Evolutionary conservation across 2,888 invertebrate species (phyloP), one percentile per base, ranked within the genome.

Genomic region (Caradrina kadenii): DNA sequence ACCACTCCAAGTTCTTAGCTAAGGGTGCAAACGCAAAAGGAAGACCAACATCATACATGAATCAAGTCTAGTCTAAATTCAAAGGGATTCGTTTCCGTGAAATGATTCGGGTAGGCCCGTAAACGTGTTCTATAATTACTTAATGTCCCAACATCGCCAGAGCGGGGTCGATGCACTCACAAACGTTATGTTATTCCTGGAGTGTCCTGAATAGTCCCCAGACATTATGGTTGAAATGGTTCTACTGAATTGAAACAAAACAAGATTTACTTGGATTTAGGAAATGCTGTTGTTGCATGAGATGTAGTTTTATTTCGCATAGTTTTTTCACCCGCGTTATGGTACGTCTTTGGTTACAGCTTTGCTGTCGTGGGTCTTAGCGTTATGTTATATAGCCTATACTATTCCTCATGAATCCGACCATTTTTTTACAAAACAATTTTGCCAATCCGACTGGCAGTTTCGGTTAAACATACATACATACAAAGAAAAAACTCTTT

Each of bases 101-200:
- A 72, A 73, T 61, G 56, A 78, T 73, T 68, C 26, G 56, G 19
- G 42, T 50, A 21, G 50, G 42, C 52, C 78, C 81, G 61, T 82
- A 79, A 80, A 79, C 67, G 60, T 74, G 77, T 82, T 89, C 93
- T 93, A 91, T 91, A 89, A 90, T 90, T 92, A 88, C 88, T 90
- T 91, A 79, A 91, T 90, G 89, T 90, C 86, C 81, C 84, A 79
- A 54, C 77, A 70, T 65, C 59, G 82, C 78, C 88, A 86, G 88
- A 85, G 81, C 66, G 84, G 78, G 94, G 89, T 92, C 93, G 85
- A 86, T 85, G 93, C 79, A 84, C 94, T 86, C 83, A 76, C 85
- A 79, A 80, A 79, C 76, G 63, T 68, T 39, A 61, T 49, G 93
- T 91, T 93, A 92, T 87, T 88, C 88, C 88, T 88, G 83, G 85